A percentile compares a stretch with the other conserved stretches of the same genome.
phyloP scores from a whole-genome alignment of 2,797 vertebrate genomes.

The Eulemur mongoz region DNA sequence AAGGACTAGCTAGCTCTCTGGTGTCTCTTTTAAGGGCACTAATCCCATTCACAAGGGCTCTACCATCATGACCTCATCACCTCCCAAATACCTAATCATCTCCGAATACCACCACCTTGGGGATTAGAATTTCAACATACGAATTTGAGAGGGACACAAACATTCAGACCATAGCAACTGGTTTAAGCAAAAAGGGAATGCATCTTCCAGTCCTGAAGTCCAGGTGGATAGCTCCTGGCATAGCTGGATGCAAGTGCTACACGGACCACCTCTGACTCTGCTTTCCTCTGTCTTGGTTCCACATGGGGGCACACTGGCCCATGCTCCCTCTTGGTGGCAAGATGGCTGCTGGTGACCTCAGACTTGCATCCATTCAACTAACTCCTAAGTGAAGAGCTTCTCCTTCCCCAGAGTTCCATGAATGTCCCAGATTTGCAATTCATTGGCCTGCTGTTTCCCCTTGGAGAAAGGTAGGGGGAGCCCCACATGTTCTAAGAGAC shows the following conservation, averaged over 20 bases:
- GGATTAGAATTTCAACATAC: neutral
- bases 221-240: neutral
- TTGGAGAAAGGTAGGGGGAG: neutral
- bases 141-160: neutral
- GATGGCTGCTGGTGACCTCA: neutral
- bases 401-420: neutral
- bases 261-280: neutral
- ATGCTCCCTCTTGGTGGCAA: neutral
- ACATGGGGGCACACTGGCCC: neutral
- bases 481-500: neutral
- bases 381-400: neutral
- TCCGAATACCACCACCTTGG: neutral
- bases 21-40: neutral
- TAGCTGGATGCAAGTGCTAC: fast-evolving
- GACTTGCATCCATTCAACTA: neutral
- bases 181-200: neutral
- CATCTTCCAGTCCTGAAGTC: neutral
- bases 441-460: neutral
- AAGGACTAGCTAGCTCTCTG: neutral
- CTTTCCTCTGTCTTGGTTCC: neutral
- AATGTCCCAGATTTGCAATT: neutral
- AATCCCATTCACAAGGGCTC: neutral
- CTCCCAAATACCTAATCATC: neutral
- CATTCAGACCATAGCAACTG: neutral
- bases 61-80: neutral